Percentiles rank a stretch among this genome's conserved stretches.
These are phyloP conservation scores for Branchinecta lynchi DNA, from an alignment of 1,140 invertebrate genomes.

Conservation along the genomic window DNA sequence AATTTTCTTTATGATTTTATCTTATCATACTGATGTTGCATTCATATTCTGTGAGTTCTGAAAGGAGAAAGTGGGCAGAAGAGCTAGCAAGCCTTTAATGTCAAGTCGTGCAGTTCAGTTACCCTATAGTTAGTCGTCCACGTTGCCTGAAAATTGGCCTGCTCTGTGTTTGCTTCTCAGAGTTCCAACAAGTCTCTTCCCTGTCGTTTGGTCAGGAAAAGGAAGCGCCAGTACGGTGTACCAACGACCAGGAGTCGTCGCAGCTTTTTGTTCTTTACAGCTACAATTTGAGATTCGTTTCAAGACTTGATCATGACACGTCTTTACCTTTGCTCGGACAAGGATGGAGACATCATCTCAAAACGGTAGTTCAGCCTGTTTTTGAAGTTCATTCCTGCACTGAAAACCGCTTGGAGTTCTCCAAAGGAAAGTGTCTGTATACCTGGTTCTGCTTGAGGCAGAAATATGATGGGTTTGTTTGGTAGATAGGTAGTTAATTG, in stretches of 20 bases:
- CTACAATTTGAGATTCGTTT: constrained; percentile 1
- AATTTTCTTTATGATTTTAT: background rate
- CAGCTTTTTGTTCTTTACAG: constrained; percentile 11
- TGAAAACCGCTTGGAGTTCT: too few relatives aligned
- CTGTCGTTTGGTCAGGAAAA: constrained; percentile 77
- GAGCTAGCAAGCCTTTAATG: constrained; percentile 12
- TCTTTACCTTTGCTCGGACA: too few relatives aligned
- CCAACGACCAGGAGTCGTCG: constrained; percentile 38
- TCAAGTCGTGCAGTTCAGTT: background rate
- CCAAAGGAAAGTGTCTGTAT: too few relatives aligned
- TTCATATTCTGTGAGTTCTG: constrained; percentile 2
- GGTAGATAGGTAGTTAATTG: too few relatives aligned
- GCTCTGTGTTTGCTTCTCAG: constrained; percentile 44
- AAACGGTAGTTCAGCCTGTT: too few relatives aligned
- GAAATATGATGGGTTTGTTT: too few relatives aligned
- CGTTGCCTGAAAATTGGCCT: constrained; percentile 63
- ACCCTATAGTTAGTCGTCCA: constrained; percentile 32
- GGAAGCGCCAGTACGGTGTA: constrained; percentile 74
- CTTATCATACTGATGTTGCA: constrained; percentile 9
- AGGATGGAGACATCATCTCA: too few relatives aligned
- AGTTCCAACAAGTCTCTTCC: constrained; percentile 50
- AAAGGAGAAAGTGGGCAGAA: constrained; percentile 12
- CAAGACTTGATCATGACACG: too few relatives aligned
- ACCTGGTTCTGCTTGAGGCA: too few relatives aligned
- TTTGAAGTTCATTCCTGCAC: too few relatives aligned